phyloP scores from a whole-genome alignment of 2,113 vertebrate species.

The Beaufortia kweichowensis region DNA sequence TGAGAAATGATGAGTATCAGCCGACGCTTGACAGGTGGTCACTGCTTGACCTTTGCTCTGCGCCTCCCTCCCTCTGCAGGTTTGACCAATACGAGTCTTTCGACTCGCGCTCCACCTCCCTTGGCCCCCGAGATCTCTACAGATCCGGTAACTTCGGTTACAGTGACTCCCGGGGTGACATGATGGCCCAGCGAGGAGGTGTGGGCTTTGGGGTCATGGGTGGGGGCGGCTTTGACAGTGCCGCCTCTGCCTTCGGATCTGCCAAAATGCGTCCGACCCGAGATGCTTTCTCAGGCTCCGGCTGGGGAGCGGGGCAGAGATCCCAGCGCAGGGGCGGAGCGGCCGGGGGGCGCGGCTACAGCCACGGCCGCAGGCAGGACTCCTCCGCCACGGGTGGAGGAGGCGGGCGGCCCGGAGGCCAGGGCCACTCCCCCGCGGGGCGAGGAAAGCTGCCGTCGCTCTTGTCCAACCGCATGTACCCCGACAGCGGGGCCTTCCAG shows the following conservation, averaged over 20 bases:
- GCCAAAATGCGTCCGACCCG: constrained; percentile 82
- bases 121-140: constrained; percentile 85
- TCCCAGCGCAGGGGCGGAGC: constrained; percentile 75
- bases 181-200: constrained; percentile 71
- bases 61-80: constrained; percentile 79
- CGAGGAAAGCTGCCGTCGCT: constrained; percentile 89
- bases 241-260: constrained; percentile 75
- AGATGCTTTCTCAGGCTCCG: constrained; percentile 75
- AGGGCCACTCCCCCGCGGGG: constrained; percentile 75
- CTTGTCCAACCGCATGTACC: constrained; percentile 87
- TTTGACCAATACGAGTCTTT: constrained; percentile 91
- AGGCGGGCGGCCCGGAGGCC: constrained; percentile 66
- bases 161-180: constrained; percentile 77
- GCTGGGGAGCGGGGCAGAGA: constrained; percentile 52
- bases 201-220: constrained; percentile 65
- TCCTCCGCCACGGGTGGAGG: constrained; percentile 77
- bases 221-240: constrained; percentile 77
- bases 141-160: constrained; percentile 86
- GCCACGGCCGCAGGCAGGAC: constrained; percentile 75
- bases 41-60: constrained; percentile 72
- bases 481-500: constrained; percentile 75
- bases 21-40: constrained; percentile 7
- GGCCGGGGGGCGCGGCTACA: constrained; percentile 71
- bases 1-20: background rate
- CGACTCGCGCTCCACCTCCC: constrained; percentile 80